Percentiles rank a stretch among this genome's conserved stretches.
phyloP scores from a whole-genome alignment of 2,888 invertebrate genomes.

The Nasonovia ribisnigri region DNA sequence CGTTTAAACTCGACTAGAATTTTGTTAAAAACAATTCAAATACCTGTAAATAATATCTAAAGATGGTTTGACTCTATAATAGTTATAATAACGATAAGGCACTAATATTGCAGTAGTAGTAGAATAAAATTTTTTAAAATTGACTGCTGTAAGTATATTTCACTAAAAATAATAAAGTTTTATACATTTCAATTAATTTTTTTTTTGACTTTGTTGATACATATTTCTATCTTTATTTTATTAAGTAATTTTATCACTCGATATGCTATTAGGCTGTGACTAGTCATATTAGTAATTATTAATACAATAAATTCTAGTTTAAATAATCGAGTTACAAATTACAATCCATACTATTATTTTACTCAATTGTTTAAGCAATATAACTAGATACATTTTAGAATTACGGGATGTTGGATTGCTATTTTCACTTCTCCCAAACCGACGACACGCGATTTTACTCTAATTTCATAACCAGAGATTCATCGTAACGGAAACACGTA shows the following conservation, averaged over 20 bases:
- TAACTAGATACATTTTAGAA: background rate
- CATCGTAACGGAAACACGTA: background rate
- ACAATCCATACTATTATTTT: too few relatives aligned
- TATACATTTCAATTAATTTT: too few relatives aligned
- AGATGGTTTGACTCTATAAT: background rate
- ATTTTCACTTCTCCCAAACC: background rate
- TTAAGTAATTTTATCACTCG: too few relatives aligned
- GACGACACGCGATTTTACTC: background rate
- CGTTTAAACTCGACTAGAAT: background rate
- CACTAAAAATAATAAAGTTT: too few relatives aligned
- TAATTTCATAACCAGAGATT: background rate
- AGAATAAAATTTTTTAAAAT: too few relatives aligned
- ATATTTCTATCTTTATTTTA: too few relatives aligned
- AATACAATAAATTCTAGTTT: too few relatives aligned
- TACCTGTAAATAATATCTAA: background rate
- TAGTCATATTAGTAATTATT: background rate
- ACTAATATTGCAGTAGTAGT: background rate
- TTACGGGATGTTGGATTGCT: background rate
- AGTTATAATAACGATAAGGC: background rate
- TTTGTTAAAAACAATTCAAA: background rate
- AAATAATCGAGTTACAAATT: too few relatives aligned
- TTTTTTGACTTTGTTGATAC: too few relatives aligned
- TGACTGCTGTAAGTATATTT: too few relatives aligned
- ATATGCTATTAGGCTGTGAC: too few relatives aligned
- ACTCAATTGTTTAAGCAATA: too few relatives aligned